Evolutionary conservation across 2,113 vertebrate genomes (phyloP).

Genomic region (Saguinus midas): DNA sequence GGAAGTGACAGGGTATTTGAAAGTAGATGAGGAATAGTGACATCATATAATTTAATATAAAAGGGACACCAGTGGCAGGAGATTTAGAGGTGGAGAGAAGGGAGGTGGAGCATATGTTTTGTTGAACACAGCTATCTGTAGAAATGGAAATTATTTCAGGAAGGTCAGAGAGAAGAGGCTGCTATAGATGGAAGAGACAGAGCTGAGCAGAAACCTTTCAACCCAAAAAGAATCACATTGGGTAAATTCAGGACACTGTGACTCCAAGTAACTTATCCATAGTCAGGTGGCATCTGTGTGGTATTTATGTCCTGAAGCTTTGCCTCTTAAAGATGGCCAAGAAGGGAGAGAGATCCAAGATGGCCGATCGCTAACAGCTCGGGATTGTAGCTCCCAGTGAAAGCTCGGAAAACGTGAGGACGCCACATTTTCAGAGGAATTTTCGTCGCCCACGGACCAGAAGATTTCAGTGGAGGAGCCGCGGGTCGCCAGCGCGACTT

Average conservation of each 20-base stretch:
- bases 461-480: no score
- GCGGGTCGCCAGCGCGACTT: no score
- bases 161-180: not conserved
- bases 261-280: not conserved
- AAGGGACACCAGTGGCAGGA: not conserved
- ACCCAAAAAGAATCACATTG: not conserved
- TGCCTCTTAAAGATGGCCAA: not conserved
- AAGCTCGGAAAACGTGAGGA: no score
- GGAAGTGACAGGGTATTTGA: slow-evolving; percentile 16
- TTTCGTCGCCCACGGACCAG: no score
- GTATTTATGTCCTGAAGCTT: not conserved
- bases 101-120: not conserved
- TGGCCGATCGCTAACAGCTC: no score
- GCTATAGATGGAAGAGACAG: not conserved
- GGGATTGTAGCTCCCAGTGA: no score
- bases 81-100: not conserved
- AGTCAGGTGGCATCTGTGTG: not conserved
- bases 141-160: not conserved
- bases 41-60: not conserved
- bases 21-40: slow-evolving; percentile 37
- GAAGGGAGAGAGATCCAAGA: no score
- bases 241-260: not conserved
- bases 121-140: slow-evolving; percentile 7
- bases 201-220: not conserved
- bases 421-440: no score